Base-by-base conservation (phyloP, 1,140 invertebrate species). In the Eubasilissa regina region DNA sequence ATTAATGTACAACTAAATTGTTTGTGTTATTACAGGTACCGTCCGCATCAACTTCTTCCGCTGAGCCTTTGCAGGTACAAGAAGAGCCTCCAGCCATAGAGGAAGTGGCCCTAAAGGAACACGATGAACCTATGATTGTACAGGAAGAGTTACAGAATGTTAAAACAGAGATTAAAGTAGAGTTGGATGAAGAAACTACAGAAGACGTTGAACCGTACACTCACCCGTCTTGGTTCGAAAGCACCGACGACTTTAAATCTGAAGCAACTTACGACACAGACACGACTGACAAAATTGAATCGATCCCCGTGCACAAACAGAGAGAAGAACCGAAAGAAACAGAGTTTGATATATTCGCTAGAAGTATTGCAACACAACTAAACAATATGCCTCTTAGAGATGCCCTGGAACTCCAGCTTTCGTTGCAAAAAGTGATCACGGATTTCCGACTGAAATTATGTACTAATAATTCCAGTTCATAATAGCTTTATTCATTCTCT, bases 291-390 rank as follows among this genome's bases (percentile, higher is more conserved):
- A 35, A 35, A 35, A 6, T 35, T 6, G 25, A 35, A 3, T 35
- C 25, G 25, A 35, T 35, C 25, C 25, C 25, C 6, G 6, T 35
- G 25, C 25, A 35, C 25, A 35, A 3, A 35, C 1, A 35, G 6
- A 35, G 1, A 6, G 25, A 35, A 56, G 1, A 9, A 17, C 25
- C 25, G 25, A 35, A 3, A 35, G 25, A 56, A 56, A 68, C 64
- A 19, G 72, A 74, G 25, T 74, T 74, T 48, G 72, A 74, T 51
- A 74, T 74, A 10, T 74, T 74, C 17, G 72, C n/a, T 19, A 53
- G 43, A 58, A 55, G 48, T 15, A 58, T 74, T 15, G 72, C n/a
- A 0, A 19, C 25, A 15, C 72, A 74, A 9, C 15, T 74, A 10
- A 55, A 55, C 6, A 55, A 74, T 25, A 56, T 74, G 72, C 48